These are phyloP conservation scores for Pogonomyrmex californicus DNA, from an alignment of 1,140 invertebrate genomes.

Conservation along the genomic window DNA sequence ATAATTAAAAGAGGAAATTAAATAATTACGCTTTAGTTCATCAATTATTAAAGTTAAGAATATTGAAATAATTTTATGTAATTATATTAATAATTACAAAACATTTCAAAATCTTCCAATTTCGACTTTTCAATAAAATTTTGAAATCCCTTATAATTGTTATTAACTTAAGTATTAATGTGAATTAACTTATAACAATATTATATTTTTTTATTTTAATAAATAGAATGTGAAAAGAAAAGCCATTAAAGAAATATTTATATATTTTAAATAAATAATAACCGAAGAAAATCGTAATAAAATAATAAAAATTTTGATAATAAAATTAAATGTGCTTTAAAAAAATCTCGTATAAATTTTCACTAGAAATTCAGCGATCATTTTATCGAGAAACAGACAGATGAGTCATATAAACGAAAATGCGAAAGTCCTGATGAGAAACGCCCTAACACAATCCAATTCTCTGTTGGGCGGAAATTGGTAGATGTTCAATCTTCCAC, in stretches of 20 bases:
- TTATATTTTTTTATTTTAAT: background rate
- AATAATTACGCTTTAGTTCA: background rate
- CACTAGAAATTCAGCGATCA: background rate
- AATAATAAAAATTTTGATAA: conserved; percentile 6
- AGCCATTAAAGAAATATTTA: background rate
- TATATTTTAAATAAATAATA: background rate
- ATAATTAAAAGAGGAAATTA: background rate
- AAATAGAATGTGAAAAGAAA: background rate
- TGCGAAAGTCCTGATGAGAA: background rate
- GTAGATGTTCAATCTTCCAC: background rate
- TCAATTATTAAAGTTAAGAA: background rate
- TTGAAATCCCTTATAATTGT: background rate
- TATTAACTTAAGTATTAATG: background rate
- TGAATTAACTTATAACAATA: background rate
- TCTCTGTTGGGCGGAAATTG: conserved; percentile 12
- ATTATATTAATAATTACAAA: background rate
- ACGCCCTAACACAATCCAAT: background rate
- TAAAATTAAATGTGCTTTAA: background rate
- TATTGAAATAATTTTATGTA: background rate
- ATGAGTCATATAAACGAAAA: background rate
- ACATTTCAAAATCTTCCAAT: background rate
- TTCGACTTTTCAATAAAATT: background rate
- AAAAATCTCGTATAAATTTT: background rate
- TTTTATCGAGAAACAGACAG: background rate
- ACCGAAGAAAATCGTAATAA: background rate